phyloP scores from a whole-genome alignment of 1,140 invertebrate genomes.

The Wiebesia pumilae region DNA sequence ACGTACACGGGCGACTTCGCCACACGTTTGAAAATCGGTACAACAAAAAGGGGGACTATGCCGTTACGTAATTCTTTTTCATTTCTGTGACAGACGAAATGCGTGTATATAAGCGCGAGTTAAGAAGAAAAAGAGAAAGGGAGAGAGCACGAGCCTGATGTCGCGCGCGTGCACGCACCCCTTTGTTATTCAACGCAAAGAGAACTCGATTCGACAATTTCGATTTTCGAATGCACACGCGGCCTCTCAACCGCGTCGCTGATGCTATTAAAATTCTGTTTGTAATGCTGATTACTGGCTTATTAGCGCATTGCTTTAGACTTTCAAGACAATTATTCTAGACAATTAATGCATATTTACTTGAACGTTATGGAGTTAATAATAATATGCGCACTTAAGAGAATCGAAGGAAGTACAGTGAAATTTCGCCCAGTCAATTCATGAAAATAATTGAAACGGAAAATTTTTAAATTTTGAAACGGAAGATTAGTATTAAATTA shows the following conservation, averaged over 20 bases:
- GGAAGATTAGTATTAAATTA: too few relatives aligned
- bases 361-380: too few relatives aligned
- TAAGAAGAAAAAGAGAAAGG: neutral
- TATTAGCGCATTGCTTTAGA: neutral
- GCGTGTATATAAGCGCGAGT: neutral
- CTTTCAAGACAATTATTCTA: neutral
- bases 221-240: slow-evolving; percentile 28
- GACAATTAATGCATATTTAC: too few relatives aligned
- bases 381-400: too few relatives aligned
- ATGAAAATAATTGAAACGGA: too few relatives aligned
- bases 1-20: slow-evolving; percentile 32
- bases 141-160: slow-evolving; percentile 56
- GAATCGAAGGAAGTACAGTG: too few relatives aligned
- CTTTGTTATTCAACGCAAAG: slow-evolving; percentile 41
- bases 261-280: slow-evolving; percentile 19
- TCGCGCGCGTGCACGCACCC: slow-evolving; percentile 49
- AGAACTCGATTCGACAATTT: slow-evolving; percentile 17
- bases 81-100: slow-evolving; percentile 60
- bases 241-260: slow-evolving; percentile 11
- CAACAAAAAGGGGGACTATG: slow-evolving; percentile 45
- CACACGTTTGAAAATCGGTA: slow-evolving; percentile 43
- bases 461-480: too few relatives aligned
- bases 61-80: slow-evolving; percentile 69
- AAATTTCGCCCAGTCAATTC: too few relatives aligned
- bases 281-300: slow-evolving; percentile 22